Base-by-base conservation (phyloP, 2,113 vertebrate species). In the Tautogolabrus adspersus region DNA sequence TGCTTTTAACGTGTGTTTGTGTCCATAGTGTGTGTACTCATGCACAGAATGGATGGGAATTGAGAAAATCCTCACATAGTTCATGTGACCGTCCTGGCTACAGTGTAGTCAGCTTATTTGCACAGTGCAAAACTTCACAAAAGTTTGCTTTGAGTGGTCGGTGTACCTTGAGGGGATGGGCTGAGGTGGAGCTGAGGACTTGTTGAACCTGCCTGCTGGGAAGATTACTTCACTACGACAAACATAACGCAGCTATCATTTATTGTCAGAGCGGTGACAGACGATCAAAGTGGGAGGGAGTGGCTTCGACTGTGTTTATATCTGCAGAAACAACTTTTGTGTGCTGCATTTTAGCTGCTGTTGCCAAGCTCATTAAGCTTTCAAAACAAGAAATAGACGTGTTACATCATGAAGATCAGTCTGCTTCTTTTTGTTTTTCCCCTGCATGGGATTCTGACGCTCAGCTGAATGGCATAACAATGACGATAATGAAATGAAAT, bases 121-220 rank as follows among this genome's bases (percentile, higher is more conserved):
- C 65, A 59, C 70, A 69, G 65, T 7, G 10, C 26, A 12, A 12
- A 21, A 72, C 30, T 47, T 68, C 61, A 67, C 65, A 62, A 18
- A 23, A 22, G 55, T 68, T 23, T 30, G 58, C 64, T 21, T 79
- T 34, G 10, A 64, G 40, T 42, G 57, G 52, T 18, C 5, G 64
- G 70, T 79, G 67, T 73, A n/a, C 61, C 16, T 67, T 64, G 52
- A 63, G 38, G 61, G 76, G 72, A 69, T 60, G 47, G 68, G 72
- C 75, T 47, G 11, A 26, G 26, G 34, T 58, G 40, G 9, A 34
- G 7, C 12, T 42, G 59, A 58, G 42, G 77, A 85, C 82, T 61
- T 72, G 85, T 42, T 55, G 12, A 82, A 92, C 90, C 84, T 78
- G 83, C 82, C 79, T 66, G 75, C 69, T 61, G 47, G 23, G 72